Evolutionary conservation across 2,113 vertebrate species (phyloP).

Genomic region (Phodopus roborovskii): DNA sequence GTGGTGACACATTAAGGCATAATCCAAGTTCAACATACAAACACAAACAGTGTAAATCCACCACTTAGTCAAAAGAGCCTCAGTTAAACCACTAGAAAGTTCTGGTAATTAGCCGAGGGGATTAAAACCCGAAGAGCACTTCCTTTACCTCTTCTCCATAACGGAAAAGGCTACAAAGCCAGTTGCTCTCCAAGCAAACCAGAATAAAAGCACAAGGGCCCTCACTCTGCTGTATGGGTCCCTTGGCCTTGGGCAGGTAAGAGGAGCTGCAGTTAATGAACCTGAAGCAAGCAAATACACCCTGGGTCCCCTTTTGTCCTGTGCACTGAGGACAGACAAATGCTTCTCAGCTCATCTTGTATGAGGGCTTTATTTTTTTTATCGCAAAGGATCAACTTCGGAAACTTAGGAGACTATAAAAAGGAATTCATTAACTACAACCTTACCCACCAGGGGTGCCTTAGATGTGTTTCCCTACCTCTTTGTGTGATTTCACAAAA

Average conservation of each 20-base stretch:
- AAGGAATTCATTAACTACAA: neutral
- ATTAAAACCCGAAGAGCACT: constrained; percentile 53
- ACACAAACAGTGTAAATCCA: constrained; percentile 74
- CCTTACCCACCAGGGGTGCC: neutral
- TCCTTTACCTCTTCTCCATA: constrained; percentile 43
- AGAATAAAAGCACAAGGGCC: neutral
- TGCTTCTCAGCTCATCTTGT: neutral
- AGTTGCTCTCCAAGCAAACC: neutral
- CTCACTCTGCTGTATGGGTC: neutral
- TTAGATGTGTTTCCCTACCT: neutral
- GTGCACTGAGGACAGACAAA: neutral
- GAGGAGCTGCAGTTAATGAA: fast-evolving
- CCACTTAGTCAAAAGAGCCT: constrained; percentile 62
- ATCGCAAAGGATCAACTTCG: neutral
- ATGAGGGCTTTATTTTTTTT: neutral
- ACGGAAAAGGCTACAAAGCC: neutral
- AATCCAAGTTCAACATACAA: constrained; percentile 76
- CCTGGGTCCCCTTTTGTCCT: neutral
- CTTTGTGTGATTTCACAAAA: neutral
- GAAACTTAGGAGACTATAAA: constrained; percentile 30
- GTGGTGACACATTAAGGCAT: constrained; percentile 61
- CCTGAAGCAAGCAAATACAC: neutral
- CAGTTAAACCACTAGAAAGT: constrained; percentile 51
- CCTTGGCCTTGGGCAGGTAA: neutral
- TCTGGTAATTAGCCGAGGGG: neutral